Evolutionary conservation across 23 tunicate species (phyloP), one percentile per base, ranked within the genome.

Genomic region (Styela clava): DNA sequence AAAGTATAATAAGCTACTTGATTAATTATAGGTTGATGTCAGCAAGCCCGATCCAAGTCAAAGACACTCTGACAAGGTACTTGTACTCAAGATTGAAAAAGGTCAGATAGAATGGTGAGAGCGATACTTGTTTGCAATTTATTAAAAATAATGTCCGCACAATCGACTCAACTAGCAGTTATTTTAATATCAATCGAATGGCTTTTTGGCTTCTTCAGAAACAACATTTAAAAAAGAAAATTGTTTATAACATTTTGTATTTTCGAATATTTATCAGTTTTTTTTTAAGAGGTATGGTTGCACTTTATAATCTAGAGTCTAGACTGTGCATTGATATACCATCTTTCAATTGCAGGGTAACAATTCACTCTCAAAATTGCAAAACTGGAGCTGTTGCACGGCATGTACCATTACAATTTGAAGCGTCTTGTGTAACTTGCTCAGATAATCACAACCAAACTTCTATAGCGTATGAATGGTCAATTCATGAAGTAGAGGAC

Each of bases 401-500:
- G 16, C 81, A 76, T 23, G 81, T 44, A 25, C 27, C 81, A 31
- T 1, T 76, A 35, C 64, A 44, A 76, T 2, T 76, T 52, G 31
- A 76, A 36, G 81, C 81, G 21, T 12, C 67, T 21, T 76, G 81
- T 52, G 81, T 24, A 20, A 52, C 64, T 35, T 76, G 81, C 37
- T 33, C 52, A 19, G 24, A 52, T 23, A 21, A 25, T 20, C 71
- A 67, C 31, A 30, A 76, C 16, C 16, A 25, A 20, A 44, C 5
- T 20, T 22, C 24, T 3, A 2, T 76, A 23, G 16, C 52, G 0
- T 36, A 35, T 27, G 33, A 52, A 23, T 76, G 81, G 81, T 76
- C 65, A 52, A 24, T 76, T 21, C 64, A 76, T 21, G 69, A 69
- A 22, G 35, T 91, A 52, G 81, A 82, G 2, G 87, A 91, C 44